Percentiles rank a stretch among this genome's conserved stretches.
phyloP scores from a whole-genome alignment of 2,113 vertebrate genomes.

The Nettapus auritus region DNA sequence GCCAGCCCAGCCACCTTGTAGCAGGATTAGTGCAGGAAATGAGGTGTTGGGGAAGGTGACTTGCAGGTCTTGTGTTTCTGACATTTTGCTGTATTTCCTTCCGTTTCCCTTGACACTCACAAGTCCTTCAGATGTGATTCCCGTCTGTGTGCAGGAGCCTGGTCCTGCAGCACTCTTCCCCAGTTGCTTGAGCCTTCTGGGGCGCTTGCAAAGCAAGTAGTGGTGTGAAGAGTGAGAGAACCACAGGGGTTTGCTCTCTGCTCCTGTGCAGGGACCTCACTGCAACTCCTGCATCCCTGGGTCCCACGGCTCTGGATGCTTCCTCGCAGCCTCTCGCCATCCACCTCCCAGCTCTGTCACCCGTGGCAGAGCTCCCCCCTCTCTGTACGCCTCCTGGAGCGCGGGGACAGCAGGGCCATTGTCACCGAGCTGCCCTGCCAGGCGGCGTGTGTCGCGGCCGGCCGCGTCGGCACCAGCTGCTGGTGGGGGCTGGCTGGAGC shows the following conservation, averaged over 20 bases:
- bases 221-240: background rate
- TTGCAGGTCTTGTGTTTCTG: background rate
- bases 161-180: background rate
- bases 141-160: background rate
- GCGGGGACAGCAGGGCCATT: background rate
- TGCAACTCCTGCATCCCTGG: background rate
- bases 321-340: background rate
- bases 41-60: background rate
- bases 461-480: background rate
- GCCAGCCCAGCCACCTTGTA: background rate
- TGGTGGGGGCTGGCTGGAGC: background rate
- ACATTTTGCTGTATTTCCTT: background rate
- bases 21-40: background rate
- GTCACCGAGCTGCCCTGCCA: conserved; percentile 16
- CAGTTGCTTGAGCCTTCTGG: background rate
- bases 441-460: background rate
- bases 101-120: background rate
- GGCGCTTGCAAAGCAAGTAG: background rate
- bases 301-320: background rate
- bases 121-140: background rate
- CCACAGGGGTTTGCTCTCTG: background rate
- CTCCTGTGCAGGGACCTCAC: background rate
- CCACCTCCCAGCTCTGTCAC: background rate
- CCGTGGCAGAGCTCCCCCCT: background rate
- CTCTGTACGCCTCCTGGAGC: fast-evolving